Evolutionary conservation across 92 coral and sea anemone species (phyloP), one percentile per base, ranked within the genome.

Genomic region (Parazoanthus swiftii): DNA sequence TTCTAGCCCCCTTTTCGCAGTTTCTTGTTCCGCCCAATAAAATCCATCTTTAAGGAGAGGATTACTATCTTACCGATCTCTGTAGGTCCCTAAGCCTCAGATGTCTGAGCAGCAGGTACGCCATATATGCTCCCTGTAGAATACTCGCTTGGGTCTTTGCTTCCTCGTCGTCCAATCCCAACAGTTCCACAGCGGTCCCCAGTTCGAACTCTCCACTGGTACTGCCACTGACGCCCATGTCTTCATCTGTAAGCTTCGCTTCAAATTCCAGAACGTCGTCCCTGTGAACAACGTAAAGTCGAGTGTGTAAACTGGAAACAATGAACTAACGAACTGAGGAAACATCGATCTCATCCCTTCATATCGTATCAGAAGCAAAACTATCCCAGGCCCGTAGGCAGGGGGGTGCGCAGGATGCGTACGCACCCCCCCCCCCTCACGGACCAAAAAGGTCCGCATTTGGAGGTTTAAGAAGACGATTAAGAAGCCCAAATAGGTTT

Each of bases 71-170:
- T 86, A 97, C 99, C 77, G 98, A 92, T 85, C 99, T 92, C 91
- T 95, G 99, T 18, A 97, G 91, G 85, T 97, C 99, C 76, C 99
- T 90, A 15, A 97, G 92, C 85, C 99, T 85, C 18, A 97, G 94
- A 88, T 97, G 99, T 79, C 99, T 86, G 42, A 97, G 94, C 21
- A 97, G 92, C 13, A 95, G 85, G 89, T 92, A 97, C 39, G 99
- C 94, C 98, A 97, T 97, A 79, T 97, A 97, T 29, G 99, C 94
- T 23, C 99, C 99, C 89, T 97, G 98, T 58, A 94, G 84, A 79
- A 86, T 89, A 54, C 92, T 94, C 79, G 93, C 92, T 81, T 92
- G 94, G 13, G 94, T 88, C 82, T 91, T 93, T n/a, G 98, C 94
- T 9, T 94, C 95, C 35, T 95, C 97, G 38, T 97, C 98, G 38